These are phyloP conservation scores for Hypercompe scribonia DNA, from an alignment of 2,888 invertebrate species.

Conservation along the genomic window DNA sequence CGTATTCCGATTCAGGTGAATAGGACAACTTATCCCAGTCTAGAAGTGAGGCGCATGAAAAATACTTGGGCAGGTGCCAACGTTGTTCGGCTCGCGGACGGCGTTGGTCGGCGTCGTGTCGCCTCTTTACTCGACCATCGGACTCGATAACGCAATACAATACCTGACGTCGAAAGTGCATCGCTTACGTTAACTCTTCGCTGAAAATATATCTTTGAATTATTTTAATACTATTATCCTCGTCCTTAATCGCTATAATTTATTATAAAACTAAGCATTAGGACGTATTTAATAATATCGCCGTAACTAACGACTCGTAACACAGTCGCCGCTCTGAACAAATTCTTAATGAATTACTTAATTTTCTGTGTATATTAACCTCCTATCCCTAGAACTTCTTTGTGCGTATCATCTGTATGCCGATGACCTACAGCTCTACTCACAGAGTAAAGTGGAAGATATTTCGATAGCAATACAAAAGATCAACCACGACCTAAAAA, in stretches of 20 bases:
- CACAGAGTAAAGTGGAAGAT: too few species aligned
- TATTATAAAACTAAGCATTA: slow-evolving; percentile 11
- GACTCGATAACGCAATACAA: slow-evolving; percentile 74
- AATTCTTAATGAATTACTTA: neutral
- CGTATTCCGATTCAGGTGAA: slow-evolving; percentile 81
- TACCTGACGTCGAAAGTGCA: slow-evolving; percentile 66
- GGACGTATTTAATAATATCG: neutral
- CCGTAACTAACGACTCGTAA: neutral
- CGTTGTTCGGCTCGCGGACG: slow-evolving; percentile 70
- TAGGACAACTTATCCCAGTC: slow-evolving; percentile 79
- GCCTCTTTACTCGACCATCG: slow-evolving; percentile 62
- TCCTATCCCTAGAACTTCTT: too few species aligned
- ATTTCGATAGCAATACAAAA: too few species aligned
- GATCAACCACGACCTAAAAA: too few species aligned
- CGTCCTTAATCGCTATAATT: slow-evolving; percentile 20
- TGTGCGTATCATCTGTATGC: too few species aligned
- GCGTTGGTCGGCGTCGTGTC: slow-evolving; percentile 53
- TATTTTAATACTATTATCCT: slow-evolving; percentile 17
- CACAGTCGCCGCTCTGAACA: neutral
- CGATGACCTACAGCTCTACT: too few species aligned
- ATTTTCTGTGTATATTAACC: too few species aligned
- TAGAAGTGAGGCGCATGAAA: slow-evolving; percentile 76
- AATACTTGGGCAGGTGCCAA: slow-evolving; percentile 81
- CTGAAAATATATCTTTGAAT: slow-evolving; percentile 29
- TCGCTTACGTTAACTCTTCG: slow-evolving; percentile 41